Base-by-base conservation (phyloP, 35 echinoderm and acorn worm species). In the Apostichopus californicus region DNA sequence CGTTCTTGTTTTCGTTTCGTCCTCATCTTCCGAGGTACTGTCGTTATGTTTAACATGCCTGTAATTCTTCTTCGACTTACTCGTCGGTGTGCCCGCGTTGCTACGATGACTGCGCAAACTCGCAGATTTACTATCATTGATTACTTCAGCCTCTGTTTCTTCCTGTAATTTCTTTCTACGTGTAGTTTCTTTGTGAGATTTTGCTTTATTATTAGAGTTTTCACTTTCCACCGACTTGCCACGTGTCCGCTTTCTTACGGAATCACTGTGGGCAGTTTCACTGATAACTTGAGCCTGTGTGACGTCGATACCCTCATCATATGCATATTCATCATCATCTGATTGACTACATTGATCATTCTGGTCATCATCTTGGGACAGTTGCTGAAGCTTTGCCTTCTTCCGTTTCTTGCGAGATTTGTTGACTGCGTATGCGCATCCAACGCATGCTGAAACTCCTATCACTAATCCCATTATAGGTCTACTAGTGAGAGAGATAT, bases 61-160 rank as follows among this genome's bases (percentile, higher is more conserved):
- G 68, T 89, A 89, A 53, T 26, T 89, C 46, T 89, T 89, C 46
- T 73, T 68, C 5, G 86, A 89, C 58, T 85, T 85, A 85, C 81
- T 58, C 20, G 81, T 5, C 14, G 81, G 55, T 9, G 81, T 85
- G 52, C 80, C 80, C 9, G n/a, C 58, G 58, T 55, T 85, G 6
- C 55, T 85, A n/a, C 58, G 81, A 85, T 55, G 57, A 85, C 81
- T 85, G 9, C 52, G 55, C 81, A 85, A 17, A 85, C 81, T 85
- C 21, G 56, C 81, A n/a, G 56, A 5, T n/a, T 85, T 85, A 14
- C 11, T 14, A 5, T 81, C 78, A 6, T 22, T 54, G 34, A 54
- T 55, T n/a, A 9, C 17, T 58, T 85, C 55, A 58, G 9, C 55
- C 55, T 85, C 81, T 9, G 5, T 55, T 21, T 85, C 81, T 85